Percentiles rank a stretch among this genome's conserved stretches.
These are phyloP conservation scores for Seira musarum DNA, from an alignment of 2,888 invertebrate species.

Conservation along the genomic window DNA sequence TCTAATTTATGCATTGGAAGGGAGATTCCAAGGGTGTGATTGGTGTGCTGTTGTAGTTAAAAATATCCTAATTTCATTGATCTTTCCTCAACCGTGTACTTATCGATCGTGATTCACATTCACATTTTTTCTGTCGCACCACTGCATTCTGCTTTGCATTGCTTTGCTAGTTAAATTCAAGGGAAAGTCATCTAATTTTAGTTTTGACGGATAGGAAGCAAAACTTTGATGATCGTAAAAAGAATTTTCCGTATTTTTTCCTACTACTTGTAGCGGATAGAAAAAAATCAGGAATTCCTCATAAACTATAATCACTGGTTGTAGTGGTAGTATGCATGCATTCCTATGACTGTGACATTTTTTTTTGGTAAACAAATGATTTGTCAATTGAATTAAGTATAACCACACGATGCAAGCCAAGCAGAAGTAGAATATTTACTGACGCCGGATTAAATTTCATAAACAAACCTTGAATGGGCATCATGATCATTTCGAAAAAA, in stretches of 20 bases:
- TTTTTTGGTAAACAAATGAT: too few relatives aligned
- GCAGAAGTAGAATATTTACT: neutral
- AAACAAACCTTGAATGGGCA: neutral
- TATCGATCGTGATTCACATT: too few relatives aligned
- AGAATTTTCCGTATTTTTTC: neutral
- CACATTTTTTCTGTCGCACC: neutral
- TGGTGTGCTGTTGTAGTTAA: too few relatives aligned
- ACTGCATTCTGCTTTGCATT: neutral
- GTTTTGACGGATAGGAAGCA: neutral
- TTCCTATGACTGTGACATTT: too few relatives aligned
- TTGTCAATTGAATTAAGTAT: neutral
- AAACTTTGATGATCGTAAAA: neutral
- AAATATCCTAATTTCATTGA: neutral
- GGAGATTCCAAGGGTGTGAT: neutral
- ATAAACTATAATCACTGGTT: too few relatives aligned
- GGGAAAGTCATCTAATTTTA: neutral
- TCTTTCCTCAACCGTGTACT: neutral
- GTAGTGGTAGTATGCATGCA: too few relatives aligned
- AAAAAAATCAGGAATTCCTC: neutral
- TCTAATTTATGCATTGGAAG: neutral
- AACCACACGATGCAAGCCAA: neutral
- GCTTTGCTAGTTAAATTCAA: neutral
- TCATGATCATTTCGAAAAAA: neutral
- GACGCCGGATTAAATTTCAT: neutral
- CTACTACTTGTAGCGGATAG: neutral